Evolutionary conservation across 2,797 vertebrate species (phyloP), one percentile per base, ranked within the genome.

Genomic region (Clarias platycephalus): DNA sequence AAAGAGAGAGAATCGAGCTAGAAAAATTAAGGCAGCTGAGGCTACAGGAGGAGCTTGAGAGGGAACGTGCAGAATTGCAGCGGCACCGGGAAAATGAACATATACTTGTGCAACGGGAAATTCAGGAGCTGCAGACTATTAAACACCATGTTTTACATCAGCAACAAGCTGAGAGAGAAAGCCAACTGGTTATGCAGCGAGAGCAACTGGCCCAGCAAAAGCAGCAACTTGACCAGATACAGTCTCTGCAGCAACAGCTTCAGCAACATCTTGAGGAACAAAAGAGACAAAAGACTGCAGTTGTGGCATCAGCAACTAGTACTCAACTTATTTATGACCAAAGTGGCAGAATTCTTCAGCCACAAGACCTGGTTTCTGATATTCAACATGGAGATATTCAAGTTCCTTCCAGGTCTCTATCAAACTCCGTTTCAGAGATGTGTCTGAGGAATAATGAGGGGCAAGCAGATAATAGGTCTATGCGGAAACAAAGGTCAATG

Each of bases 131-230:
- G 88, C 98, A 99, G 89, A 98, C 90, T 91, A 99, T 99, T 91
- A 99, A 99, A 93, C 98, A 99, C 71, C 98, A 99, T 58, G 98
- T 99, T 88, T 91, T 99, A 70, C 97, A 99, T 82, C 98, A 99
- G 88, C 98, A 99, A 92, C 98, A 99, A 89, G 96, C 96, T 9
- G 98, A 99, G 85, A 95, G 97, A 4, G 98, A 99, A 57, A 97
- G 96, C 0, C 98, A 99, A 91, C 95, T 99, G 44, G 96, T 97
- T 0, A 90, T 99, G 90, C 98, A 99, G 90, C 95, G 97, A 78
- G 97, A 99, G 86, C 98, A 99, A 92, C 93, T 99, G 16, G 97
- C 97, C 28, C 98, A 99, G 92, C 98, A 99, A 92, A 97, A 97
- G 87, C 94, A 98, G 37, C 98, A 99, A 88, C 94, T 99, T 0